Conservation (phyloP, 2,888 invertebrate species). For the Quadroppia sp. region DNA sequence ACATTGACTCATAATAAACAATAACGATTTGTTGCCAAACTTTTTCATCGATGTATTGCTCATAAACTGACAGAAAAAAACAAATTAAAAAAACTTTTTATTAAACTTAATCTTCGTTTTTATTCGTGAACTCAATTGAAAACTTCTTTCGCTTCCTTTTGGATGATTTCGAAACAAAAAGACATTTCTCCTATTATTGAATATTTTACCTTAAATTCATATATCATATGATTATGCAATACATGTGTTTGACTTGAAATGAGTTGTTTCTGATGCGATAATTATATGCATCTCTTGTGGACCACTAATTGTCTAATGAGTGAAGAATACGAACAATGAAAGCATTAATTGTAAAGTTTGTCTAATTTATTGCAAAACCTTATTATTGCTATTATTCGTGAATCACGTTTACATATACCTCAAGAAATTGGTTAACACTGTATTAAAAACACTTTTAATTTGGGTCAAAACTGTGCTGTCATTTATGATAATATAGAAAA, state of each 20-base stretch:
- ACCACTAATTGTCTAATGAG: constrained; percentile 3
- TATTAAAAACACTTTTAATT: constrained; percentile 30
- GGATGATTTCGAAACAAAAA: not conserved
- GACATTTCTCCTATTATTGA: not conserved
- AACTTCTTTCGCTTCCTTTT: not conserved
- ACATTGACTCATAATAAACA: too few species aligned
- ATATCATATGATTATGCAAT: constrained; percentile 9
- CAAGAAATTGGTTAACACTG: not conserved
- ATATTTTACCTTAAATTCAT: constrained; percentile 9
- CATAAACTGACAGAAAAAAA: not conserved
- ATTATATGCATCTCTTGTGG: not conserved
- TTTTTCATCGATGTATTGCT: not conserved
- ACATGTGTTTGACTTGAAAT: not conserved
- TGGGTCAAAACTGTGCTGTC: not conserved
- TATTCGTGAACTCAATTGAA: not conserved
- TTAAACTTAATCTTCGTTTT: not conserved
- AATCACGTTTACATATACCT: constrained; percentile 25
- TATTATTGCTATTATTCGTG: constrained; percentile 26
- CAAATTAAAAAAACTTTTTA: too few species aligned
- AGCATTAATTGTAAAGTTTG: constrained; percentile 9
- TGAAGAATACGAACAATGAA: constrained; percentile 16
- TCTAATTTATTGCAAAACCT: constrained; percentile 24
- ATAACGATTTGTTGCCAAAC: not conserved
- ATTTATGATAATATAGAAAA: constrained; percentile 12
- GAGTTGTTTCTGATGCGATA: not conserved